A percentile compares a stretch with the other conserved stretches of the same genome.
Evolutionary conservation across 2,888 invertebrate genomes (phyloP).

Genomic region (Phasia obesa): DNA sequence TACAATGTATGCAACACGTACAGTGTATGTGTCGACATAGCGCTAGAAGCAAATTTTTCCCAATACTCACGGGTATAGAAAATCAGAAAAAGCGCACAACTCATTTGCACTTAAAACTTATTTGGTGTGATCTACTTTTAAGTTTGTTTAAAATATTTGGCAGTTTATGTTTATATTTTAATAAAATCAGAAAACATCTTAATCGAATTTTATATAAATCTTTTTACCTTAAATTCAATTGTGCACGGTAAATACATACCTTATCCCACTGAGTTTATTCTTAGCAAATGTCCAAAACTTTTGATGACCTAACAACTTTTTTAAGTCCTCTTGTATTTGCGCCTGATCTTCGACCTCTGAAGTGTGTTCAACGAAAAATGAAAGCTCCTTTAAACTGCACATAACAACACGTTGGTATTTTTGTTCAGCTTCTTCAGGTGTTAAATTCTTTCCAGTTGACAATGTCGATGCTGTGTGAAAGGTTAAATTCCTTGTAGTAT

Average conservation of each 20-base stretch:
- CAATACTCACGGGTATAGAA: no score
- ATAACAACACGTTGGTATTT: slow-evolving; percentile 87
- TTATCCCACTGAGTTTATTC: slow-evolving; percentile 83
- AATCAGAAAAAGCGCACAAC: no score
- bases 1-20: no score
- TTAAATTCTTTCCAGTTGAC: slow-evolving; percentile 83
- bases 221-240: no score
- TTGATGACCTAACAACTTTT: slow-evolving; percentile 84
- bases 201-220: no score
- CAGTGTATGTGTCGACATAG: no score
- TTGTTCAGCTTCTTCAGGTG: slow-evolving; percentile 87
- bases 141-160: no score
- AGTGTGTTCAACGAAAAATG: slow-evolving; percentile 85
- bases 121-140: no score
- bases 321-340: slow-evolving; percentile 80
- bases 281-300: slow-evolving; percentile 90
- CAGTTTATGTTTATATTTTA: no score
- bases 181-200: no score
- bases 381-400: slow-evolving; percentile 86
- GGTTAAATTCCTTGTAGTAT: slow-evolving; percentile 88
- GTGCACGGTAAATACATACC: slow-evolving; percentile 73
- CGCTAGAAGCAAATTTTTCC: no score
- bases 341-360: slow-evolving; percentile 81
- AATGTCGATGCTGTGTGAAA: slow-evolving; percentile 85
- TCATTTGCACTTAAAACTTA: no score